Percentiles rank a stretch among this genome's conserved stretches.
phyloP scores from a whole-genome alignment of 2,113 vertebrate genomes.

The Lepisosteus oculatus region DNA sequence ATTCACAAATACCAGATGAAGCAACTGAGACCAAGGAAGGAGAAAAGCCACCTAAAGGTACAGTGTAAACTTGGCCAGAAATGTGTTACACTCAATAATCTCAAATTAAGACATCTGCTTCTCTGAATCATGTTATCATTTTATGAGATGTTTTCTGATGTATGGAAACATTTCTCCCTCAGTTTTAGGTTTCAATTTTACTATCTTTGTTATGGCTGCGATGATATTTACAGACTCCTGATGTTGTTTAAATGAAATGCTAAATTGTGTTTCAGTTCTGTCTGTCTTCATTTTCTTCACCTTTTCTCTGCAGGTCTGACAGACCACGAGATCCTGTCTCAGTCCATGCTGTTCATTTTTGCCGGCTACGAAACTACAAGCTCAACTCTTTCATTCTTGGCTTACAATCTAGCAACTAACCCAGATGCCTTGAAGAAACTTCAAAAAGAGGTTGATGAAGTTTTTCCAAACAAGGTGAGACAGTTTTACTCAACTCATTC shows the following conservation, averaged over 20 bases:
- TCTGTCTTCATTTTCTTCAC: not conserved
- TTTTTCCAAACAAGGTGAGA: slow-evolving; percentile 69
- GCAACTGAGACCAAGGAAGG: slow-evolving; percentile 17
- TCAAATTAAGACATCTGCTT: too few relatives aligned
- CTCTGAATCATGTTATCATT: too few relatives aligned
- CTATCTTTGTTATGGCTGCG: too few relatives aligned
- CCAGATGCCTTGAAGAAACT: slow-evolving; percentile 64
- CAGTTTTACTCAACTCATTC: not conserved
- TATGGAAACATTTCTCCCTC: too few relatives aligned
- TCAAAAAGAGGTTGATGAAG: slow-evolving; percentile 65
- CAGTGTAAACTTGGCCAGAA: not conserved
- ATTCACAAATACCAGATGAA: slow-evolving; percentile 54
- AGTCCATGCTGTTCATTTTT: slow-evolving; percentile 71
- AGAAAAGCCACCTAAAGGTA: slow-evolving; percentile 47
- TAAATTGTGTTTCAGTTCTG: not conserved
- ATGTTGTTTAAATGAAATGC: too few relatives aligned
- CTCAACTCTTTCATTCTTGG: slow-evolving; percentile 60
- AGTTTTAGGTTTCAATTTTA: too few relatives aligned
- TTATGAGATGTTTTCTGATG: too few relatives aligned
- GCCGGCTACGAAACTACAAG: slow-evolving; percentile 79
- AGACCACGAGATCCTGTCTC: slow-evolving; percentile 75
- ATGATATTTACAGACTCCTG: too few relatives aligned
- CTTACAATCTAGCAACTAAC: slow-evolving; percentile 68
- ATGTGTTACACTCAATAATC: not conserved
- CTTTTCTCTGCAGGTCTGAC: slow-evolving; percentile 59